Base-by-base conservation (phyloP, 2,113 vertebrate species). In the Spheniscus mendiculus region DNA sequence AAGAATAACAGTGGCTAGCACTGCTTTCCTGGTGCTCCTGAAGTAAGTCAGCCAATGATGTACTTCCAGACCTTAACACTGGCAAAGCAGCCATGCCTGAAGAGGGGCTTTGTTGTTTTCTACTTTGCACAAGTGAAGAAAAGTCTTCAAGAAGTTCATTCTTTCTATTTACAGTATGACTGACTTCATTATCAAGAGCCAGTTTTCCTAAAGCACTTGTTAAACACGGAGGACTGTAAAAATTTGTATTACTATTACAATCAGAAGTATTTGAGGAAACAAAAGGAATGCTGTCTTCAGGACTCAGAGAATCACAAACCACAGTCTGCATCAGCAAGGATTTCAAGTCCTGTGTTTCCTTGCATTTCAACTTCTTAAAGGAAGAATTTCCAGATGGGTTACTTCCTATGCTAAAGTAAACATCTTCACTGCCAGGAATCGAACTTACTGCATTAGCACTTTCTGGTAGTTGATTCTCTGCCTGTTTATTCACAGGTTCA, bases 21-120 rank as follows among this genome's bases (percentile, higher is more conserved):
- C 89, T 98, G 76, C 86, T 98, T 94, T 97, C 98, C 90, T 98
- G 98, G 89, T 99, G 98, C 77, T 99, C 98, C 96, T 98, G 98
- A 94, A 99, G 98, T 81, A 99, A 98, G 89, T 99, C 99, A 67
- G 99, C 98, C 92, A 99, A 78, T 16, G 99, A 99, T 9, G 97
- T 98, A 96, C 96, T 98, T 97, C 97, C 98, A 98, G 73, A 90
- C 19, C 95, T 76, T 81, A 95, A 95, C 50, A 77, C 80, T n/a
- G 91, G 92, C 49, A 96, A 94, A 90, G 69, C 96, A 74, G 86
- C 76, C 87, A 81, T 65, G 76, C 90, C 72, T 67, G 96, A 92
- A 67, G 63, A 81, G 21, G 18, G 74, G 55, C 72, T 87, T 72
- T 84, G 83, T 96, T 96, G 88, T 61, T 91, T 97, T 89, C 66